These are phyloP conservation scores for Spicauda simplicius DNA, from an alignment of 2,888 invertebrate species.

Conservation along the genomic window DNA sequence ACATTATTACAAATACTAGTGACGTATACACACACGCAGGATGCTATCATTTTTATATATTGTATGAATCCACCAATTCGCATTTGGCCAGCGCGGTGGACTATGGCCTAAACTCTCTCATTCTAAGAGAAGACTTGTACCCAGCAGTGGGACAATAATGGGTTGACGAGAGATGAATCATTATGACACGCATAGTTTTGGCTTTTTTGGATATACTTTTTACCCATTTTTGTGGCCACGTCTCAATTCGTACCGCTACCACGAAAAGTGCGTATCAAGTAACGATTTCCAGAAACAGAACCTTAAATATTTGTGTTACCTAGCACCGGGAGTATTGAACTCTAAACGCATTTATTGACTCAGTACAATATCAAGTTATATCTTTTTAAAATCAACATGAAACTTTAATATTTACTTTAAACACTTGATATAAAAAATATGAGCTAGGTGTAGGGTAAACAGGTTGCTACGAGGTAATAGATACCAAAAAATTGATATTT, in stretches of 20 bases:
- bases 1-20: too few species aligned
- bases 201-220: too few species aligned
- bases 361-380: constrained; percentile 58
- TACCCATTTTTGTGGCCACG: background rate
- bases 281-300: constrained; percentile 22
- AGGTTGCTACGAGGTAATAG: constrained; percentile 55
- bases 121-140: too few species aligned
- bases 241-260: constrained; percentile 1
- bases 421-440: constrained; percentile 77
- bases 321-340: constrained; percentile 69
- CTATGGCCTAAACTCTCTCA: too few species aligned
- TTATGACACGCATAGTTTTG: too few species aligned
- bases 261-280: constrained; percentile 14
- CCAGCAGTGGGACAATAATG: too few species aligned
- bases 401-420: constrained; percentile 64
- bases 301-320: constrained; percentile 60
- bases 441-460: constrained; percentile 58
- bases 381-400: constrained; percentile 78
- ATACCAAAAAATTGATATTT: constrained; percentile 13
- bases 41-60: too few species aligned
- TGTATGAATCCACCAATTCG: too few species aligned
- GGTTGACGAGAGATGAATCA: too few species aligned
- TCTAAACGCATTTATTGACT: constrained; percentile 52
- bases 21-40: too few species aligned
- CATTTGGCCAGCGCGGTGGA: too few species aligned